These are phyloP conservation scores for Darevskia nairensis DNA, from an alignment of 2,797 vertebrate species.

Conservation along the genomic window DNA sequence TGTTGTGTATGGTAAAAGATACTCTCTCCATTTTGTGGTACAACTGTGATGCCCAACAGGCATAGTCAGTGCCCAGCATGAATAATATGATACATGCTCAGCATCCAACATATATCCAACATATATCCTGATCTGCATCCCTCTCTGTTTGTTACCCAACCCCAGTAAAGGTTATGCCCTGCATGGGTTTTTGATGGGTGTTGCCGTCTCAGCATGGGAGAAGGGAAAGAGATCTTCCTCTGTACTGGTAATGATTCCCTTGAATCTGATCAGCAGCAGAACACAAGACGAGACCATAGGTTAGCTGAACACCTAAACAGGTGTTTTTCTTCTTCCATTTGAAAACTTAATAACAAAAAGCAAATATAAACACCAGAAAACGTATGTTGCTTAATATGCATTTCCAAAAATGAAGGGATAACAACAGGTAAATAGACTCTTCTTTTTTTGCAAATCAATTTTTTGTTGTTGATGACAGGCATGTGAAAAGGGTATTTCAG, in stretches of 20 bases:
- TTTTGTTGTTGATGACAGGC: slow-evolving; percentile 26
- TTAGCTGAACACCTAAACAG: background rate
- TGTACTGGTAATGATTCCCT: background rate
- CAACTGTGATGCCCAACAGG: background rate
- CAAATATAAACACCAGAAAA: background rate
- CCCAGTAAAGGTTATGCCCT: background rate
- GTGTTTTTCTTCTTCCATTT: background rate
- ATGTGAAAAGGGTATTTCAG: slow-evolving; percentile 22
- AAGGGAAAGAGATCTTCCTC: background rate
- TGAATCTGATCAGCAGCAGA: background rate
- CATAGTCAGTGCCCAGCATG: background rate
- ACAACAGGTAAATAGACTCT: background rate
- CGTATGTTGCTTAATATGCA: slow-evolving; percentile 1
- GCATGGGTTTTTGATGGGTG: background rate
- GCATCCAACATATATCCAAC: background rate
- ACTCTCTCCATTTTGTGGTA: background rate
- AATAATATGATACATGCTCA: background rate
- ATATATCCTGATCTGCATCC: background rate
- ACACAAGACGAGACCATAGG: background rate
- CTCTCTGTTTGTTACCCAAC: background rate
- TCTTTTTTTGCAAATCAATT: background rate
- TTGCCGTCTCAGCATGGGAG: background rate
- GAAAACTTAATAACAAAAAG: background rate
- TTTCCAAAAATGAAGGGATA: background rate
- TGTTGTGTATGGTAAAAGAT: background rate